Evolutionary conservation across 1,140 invertebrate genomes (phyloP).

Genomic region (Sarcophaga peregrina): DNA sequence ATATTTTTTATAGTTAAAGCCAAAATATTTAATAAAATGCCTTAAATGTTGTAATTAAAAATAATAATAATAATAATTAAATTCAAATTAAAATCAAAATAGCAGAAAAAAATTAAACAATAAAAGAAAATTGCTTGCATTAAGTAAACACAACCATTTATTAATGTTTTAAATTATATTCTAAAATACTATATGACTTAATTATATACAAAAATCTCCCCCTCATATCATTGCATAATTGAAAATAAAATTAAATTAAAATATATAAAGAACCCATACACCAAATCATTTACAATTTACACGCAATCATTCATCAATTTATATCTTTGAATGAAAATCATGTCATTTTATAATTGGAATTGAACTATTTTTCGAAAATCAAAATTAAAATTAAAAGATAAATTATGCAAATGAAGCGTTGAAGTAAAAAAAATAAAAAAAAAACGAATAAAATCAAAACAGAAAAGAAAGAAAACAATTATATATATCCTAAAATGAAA

Average conservation of each 20-base stretch:
- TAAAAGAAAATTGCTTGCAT: slow-evolving; percentile 1
- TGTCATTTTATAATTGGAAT: slow-evolving; percentile 34
- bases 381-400: not conserved
- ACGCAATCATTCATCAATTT: not conserved
- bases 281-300: too few relatives aligned
- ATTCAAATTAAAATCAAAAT: not conserved
- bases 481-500: slow-evolving; percentile 17
- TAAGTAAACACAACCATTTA: not conserved
- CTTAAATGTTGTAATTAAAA: slow-evolving; percentile 40
- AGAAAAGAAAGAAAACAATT: slow-evolving; percentile 9
- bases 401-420: not conserved
- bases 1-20: not conserved
- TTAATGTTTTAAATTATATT: too few relatives aligned
- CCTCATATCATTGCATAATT: too few relatives aligned
- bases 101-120: slow-evolving; percentile 1
- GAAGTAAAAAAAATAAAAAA: slow-evolving; percentile 7
- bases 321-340: not conserved
- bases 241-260: too few relatives aligned
- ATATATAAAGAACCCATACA: not conserved
- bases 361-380: slow-evolving; percentile 11
- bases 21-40: slow-evolving; percentile 40
- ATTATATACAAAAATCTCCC: too few relatives aligned
- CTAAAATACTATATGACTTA: too few relatives aligned
- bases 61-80: slow-evolving; percentile 4
- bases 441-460: not conserved